Base-by-base conservation (phyloP, 2,113 vertebrate species). In the Glaucidium brasilianum region DNA sequence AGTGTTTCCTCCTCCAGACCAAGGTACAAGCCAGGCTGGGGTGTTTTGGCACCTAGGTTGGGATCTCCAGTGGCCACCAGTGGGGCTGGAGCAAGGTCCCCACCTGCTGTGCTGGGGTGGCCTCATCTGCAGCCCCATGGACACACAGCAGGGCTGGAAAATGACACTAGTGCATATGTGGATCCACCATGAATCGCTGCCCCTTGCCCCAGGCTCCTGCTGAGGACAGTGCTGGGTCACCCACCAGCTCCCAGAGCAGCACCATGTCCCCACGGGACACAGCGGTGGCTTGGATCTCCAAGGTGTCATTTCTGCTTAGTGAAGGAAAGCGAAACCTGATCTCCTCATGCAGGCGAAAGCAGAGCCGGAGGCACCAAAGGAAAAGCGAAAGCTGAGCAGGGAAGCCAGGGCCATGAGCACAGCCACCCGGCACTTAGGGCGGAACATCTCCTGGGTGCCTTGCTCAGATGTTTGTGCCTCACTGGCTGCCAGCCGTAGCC, bases 331-430 rank as follows among this genome's bases (percentile, higher is more conserved):
- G 6, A 94, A 92, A 93, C 32, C 18, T 77, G 29, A 4, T 35
- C 5, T 84, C 71, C 39, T 63, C 15, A 6, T 18, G 6, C 11
- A 18, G 5, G 25, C 4, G 4, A 45, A 83, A 87, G 12, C 64
- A 81, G 32, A 89, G 58, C 59, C 6, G 3, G 5, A 41, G 27
- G 25, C 47, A 53, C 6, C 34, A 35, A 71, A 80, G 72, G 37
- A 85, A 69, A 89, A 94, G 63, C 1, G 8, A 81, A 95, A 96
- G 64, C 55, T 8, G 4, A 1, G 2, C 2, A 1, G 11, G 0
- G 0, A 90, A 85, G n/a, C 47, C 0, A 0, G 23, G 12, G 50
- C 60, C 10, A 0, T 1, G 15, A 26, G 47, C 1, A 0, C 18
- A 41, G 73, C 27, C 12, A 11, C 30, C 12, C 0, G 0, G 37